phyloP scores from a whole-genome alignment of 2,797 vertebrate species.

The Micrastur ruficollis region DNA sequence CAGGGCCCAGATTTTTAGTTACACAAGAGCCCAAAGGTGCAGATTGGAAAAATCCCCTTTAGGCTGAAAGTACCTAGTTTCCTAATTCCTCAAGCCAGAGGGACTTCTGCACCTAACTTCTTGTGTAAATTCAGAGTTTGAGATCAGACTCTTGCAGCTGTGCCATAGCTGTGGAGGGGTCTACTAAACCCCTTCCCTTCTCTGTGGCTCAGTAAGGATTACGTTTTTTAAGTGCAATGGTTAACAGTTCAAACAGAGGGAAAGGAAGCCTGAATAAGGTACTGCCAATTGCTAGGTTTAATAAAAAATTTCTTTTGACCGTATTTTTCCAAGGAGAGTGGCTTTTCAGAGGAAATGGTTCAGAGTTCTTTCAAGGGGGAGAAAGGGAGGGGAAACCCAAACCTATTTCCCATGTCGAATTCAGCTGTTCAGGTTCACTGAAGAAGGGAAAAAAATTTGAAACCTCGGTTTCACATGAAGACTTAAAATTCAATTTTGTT shows the following conservation, averaged over 20 bases:
- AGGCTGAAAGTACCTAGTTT: not conserved
- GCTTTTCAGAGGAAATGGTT: not conserved
- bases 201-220: not conserved
- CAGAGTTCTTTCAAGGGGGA: not conserved
- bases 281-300: not conserved
- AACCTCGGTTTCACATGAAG: not conserved
- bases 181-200: not conserved
- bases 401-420: not conserved
- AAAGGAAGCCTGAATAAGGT: not conserved
- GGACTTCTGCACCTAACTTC: not conserved
- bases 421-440: rapidly evolving
- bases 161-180: not conserved
- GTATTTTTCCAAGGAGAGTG: not conserved
- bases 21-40: not conserved
- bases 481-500: not conserved
- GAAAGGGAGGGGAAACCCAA: not conserved
- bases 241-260: not conserved
- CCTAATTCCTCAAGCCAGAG: not conserved
- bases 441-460: not conserved
- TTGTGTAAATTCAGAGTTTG: not conserved
- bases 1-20: not conserved
- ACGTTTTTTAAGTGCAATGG: not conserved
- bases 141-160: not conserved
- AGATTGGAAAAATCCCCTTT: not conserved
- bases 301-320: not conserved